phyloP scores from a whole-genome alignment of 2,888 invertebrate species.

The Temnothorax unifasciatus region DNA sequence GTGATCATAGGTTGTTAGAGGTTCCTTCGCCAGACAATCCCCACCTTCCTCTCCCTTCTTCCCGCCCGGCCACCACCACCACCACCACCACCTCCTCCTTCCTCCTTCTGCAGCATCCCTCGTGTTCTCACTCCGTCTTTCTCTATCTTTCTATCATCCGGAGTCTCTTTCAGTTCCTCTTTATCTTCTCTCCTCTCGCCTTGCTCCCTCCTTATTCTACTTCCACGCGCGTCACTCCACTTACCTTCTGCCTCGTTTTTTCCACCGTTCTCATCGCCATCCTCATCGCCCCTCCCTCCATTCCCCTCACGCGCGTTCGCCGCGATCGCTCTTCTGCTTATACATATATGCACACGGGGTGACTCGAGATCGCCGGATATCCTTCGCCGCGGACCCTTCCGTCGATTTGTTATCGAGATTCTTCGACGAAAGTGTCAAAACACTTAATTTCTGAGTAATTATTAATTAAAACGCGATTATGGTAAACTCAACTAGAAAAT shows the following conservation, averaged over 20 bases:
- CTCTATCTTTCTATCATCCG: neutral
- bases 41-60: conserved; percentile 68
- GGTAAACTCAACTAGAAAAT: neutral
- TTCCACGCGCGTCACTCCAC: conserved; percentile 75
- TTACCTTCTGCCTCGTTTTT: conserved; percentile 72
- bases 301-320: neutral
- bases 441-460: neutral
- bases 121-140: conserved; percentile 1
- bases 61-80: conserved; percentile 2
- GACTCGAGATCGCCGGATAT: conserved; percentile 21
- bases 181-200: conserved; percentile 34
- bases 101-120: conserved; percentile 43
- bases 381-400: neutral
- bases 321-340: conserved; percentile 51
- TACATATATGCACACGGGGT: conserved; percentile 44
- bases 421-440: neutral
- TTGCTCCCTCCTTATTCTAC: conserved; percentile 74
- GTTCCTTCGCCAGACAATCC: conserved; percentile 77
- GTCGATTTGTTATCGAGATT: neutral
- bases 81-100: conserved; percentile 35
- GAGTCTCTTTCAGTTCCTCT: conserved; percentile 13
- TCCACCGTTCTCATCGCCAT: conserved; percentile 68
- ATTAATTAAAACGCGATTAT: neutral
- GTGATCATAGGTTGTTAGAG: conserved; percentile 84
- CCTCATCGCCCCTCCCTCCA: conserved; percentile 38